Conservation (phyloP, 2,113 vertebrate species). For the Hippocampus comes region DNA sequence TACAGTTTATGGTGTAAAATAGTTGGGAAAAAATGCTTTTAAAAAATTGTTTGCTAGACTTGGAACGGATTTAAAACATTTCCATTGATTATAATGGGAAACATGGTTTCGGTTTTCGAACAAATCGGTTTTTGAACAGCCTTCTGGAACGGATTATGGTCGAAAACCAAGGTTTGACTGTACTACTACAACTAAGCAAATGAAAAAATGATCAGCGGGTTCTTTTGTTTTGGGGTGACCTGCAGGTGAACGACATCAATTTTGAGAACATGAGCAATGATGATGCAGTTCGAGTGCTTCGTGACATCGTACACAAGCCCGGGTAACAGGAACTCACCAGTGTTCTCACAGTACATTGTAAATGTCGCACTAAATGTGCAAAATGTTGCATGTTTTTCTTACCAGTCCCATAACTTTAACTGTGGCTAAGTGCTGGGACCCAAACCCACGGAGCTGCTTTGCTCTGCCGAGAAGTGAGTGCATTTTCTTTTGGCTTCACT, state of each 20-base stretch:
- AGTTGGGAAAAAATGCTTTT: too few relatives aligned
- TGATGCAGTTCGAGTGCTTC: conserved; percentile 91
- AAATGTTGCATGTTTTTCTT: conserved; percentile 26
- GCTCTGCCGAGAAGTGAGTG: conserved; percentile 93
- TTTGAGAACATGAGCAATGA: conserved; percentile 99
- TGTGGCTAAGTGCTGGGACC: conserved; percentile 98
- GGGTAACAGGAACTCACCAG: conserved; percentile 70
- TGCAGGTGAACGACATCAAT: conserved; percentile 95
- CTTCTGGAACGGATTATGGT: too few relatives aligned
- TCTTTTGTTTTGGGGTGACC: conserved; percentile 3
- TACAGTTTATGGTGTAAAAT: too few relatives aligned
- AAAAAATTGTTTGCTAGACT: too few relatives aligned
- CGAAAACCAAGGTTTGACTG: too few relatives aligned
- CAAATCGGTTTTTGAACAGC: too few relatives aligned
- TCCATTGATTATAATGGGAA: too few relatives aligned
- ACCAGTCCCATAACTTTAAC: conserved; percentile 91
- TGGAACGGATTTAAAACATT: too few relatives aligned
- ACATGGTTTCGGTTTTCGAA: too few relatives aligned
- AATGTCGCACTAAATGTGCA: conserved; percentile 1
- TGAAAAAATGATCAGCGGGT: too few relatives aligned
- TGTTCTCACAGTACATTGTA: conserved; percentile 1
- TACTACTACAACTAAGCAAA: too few relatives aligned
- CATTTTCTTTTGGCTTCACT: neutral
- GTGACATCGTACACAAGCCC: conserved; percentile 95
- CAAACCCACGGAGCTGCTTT: conserved; percentile 95